Percentiles rank a stretch among this genome's conserved stretches.
phyloP scores from a whole-genome alignment of 2,797 vertebrate species.

The Pipistrellus pygmaeus region DNA sequence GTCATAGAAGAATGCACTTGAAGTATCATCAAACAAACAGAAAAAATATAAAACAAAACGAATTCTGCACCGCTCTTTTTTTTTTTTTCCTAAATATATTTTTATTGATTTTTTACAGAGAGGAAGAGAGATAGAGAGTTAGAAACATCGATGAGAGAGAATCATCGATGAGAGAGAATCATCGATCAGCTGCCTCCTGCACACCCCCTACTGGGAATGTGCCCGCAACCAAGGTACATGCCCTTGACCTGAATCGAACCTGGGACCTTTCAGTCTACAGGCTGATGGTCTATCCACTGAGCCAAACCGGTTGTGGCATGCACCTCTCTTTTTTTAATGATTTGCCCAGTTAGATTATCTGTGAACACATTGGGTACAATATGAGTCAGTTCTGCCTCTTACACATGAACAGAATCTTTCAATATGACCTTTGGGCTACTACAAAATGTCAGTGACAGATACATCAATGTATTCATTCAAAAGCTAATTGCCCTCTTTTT shows the following conservation, averaged over 20 bases:
- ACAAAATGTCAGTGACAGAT: conserved; percentile 71
- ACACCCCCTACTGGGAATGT: no score
- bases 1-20: neutral
- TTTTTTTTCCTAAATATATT: no score
- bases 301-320: no score
- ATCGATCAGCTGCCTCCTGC: no score
- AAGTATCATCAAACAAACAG: neutral
- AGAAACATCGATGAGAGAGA: no score
- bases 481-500: conserved; percentile 69
- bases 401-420: conserved; percentile 17
- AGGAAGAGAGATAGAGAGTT: no score
- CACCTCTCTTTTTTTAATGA: neutral
- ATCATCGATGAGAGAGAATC: no score
- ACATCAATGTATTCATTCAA: conserved; percentile 48
- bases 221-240: no score
- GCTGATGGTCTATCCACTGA: no score
- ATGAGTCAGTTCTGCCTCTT: conserved; percentile 54
- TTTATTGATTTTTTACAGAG: no score
- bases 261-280: no score
- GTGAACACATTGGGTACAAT: neutral
- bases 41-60: neutral
- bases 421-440: conserved; percentile 13
- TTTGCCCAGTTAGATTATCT: neutral
- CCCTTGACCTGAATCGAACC: no score
- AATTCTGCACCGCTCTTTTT: neutral